Evolutionary conservation across 2,888 invertebrate genomes (phyloP).

Genomic region (Agrotis puta): DNA sequence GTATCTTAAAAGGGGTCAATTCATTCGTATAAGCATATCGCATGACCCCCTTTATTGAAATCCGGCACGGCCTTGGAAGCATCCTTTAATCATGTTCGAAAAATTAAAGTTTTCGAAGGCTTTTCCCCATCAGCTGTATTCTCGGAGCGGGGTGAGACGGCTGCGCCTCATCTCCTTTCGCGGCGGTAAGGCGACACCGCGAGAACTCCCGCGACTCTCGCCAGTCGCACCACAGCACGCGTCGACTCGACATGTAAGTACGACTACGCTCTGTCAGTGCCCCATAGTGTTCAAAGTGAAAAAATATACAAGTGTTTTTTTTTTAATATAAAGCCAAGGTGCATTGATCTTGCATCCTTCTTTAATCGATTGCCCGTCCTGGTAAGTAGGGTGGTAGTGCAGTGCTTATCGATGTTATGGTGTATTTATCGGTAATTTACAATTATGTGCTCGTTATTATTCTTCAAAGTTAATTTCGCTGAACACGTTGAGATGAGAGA

Average conservation of each 20-base stretch:
- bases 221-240: conserved; percentile 91
- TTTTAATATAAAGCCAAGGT: conserved; percentile 75
- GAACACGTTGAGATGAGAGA: conserved; percentile 13
- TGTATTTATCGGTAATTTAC: conserved; percentile 59
- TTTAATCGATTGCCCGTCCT: conserved; percentile 63
- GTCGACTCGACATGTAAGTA: conserved; percentile 91
- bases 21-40: conserved; percentile 36
- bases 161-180: conserved; percentile 85
- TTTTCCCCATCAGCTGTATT: conserved; percentile 78
- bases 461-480: conserved; percentile 34
- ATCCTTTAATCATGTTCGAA: conserved; percentile 64
- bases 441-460: conserved; percentile 47
- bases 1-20: conserved; percentile 23
- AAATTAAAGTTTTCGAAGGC: conserved; percentile 64
- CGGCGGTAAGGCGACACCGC: conserved; percentile 90
- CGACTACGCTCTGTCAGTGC: conserved; percentile 78
- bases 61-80: conserved; percentile 48
- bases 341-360: conserved; percentile 75
- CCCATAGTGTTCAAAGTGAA: conserved; percentile 81
- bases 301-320: conserved; percentile 78
- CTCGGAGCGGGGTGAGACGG: conserved; percentile 82
- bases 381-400: conserved; percentile 84
- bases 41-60: conserved; percentile 43
- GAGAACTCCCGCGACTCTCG: conserved; percentile 77
- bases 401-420: conserved; percentile 69